Evolutionary conservation across 92 coral and sea anemone species (phyloP).

Genomic region (Phenganax marumi): DNA sequence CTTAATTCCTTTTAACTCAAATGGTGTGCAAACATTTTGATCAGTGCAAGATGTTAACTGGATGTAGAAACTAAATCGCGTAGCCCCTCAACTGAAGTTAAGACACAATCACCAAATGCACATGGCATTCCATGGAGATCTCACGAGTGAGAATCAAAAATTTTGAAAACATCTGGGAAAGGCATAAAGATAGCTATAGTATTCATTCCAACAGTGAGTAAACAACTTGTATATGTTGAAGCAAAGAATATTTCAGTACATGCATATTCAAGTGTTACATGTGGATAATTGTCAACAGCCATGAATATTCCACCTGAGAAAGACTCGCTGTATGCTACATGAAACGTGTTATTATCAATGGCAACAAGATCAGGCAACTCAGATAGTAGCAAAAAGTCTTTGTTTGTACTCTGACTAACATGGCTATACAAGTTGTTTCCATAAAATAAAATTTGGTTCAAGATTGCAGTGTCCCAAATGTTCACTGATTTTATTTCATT

Average conservation of each 20-base stretch:
- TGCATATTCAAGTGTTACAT: constrained; percentile 28
- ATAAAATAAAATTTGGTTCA: constrained; percentile 34
- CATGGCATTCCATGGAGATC: constrained; percentile 10
- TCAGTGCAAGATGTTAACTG: background rate
- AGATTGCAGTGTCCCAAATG: background rate
- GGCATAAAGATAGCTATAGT: constrained; percentile 20
- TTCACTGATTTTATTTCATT: constrained; percentile 10
- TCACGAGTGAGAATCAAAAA: constrained; percentile 52
- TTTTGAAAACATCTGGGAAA: constrained; percentile 35
- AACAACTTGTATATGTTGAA: constrained; percentile 31
- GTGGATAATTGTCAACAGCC: constrained; percentile 14
- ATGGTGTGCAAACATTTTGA: constrained; percentile 5
- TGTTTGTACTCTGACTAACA: constrained; percentile 11
- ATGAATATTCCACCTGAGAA: constrained; percentile 4
- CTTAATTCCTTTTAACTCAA: background rate
- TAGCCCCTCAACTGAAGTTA: background rate
- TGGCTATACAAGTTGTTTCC: constrained; percentile 22
- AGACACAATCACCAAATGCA: background rate
- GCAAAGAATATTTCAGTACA: constrained; percentile 4
- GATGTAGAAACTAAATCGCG: background rate
- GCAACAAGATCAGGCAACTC: constrained; percentile 34
- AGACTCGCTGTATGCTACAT: constrained; percentile 15
- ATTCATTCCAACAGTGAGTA: constrained; percentile 24
- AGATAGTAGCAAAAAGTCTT: constrained; percentile 46
- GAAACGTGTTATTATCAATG: background rate